Evolutionary conservation across 2,888 invertebrate species (phyloP).

Genomic region (Watsonalla cultraria): DNA sequence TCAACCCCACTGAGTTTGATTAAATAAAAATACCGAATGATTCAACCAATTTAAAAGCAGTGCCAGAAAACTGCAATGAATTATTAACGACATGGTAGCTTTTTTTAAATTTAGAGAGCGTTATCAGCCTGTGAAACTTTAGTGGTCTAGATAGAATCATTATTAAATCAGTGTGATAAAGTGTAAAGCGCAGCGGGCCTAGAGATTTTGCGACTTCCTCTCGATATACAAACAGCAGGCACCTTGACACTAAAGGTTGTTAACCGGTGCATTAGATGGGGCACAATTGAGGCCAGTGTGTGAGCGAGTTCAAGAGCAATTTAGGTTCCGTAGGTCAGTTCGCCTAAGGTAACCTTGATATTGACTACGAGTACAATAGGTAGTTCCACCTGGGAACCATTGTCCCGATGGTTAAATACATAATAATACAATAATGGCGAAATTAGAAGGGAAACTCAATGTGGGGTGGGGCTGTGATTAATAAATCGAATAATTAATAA

Average conservation of each 20-base stretch:
- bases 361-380: constrained; percentile 44
- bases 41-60: no score
- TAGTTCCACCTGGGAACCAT: constrained; percentile 40
- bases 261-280: constrained; percentile 76
- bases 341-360: constrained; percentile 78
- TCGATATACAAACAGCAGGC: constrained; percentile 63
- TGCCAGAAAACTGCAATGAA: no score
- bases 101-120: no score
- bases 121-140: no score
- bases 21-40: no score
- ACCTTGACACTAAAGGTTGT: constrained; percentile 77
- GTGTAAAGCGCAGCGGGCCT: constrained; percentile 14
- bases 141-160: no score
- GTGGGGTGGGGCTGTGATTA: neutral
- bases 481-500: no score
- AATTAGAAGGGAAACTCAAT: neutral
- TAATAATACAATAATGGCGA: neutral
- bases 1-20: neutral
- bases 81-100: no score
- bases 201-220: constrained; percentile 49
- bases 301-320: constrained; percentile 78
- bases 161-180: neutral
- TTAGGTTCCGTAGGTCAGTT: constrained; percentile 78
- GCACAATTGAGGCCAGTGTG: constrained; percentile 77
- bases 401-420: constrained; percentile 3